Evolutionary conservation across 2,797 vertebrate species (phyloP).

Genomic region (Acanthis flammea): DNA sequence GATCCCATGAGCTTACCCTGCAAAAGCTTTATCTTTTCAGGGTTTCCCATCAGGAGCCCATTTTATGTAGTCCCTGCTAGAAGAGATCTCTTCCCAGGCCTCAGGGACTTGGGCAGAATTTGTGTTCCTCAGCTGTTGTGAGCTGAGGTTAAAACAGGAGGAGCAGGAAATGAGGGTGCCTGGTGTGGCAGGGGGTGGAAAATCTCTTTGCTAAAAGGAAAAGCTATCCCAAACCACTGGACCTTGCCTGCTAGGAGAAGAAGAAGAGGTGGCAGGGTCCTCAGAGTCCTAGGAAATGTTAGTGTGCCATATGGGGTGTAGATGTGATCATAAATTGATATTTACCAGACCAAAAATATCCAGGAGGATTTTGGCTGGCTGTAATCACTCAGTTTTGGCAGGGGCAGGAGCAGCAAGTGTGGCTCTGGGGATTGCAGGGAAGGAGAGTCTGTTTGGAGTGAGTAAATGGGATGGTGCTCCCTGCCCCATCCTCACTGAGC

Average conservation of each 20-base stretch:
- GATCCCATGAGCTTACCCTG: background rate
- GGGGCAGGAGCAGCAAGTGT: background rate
- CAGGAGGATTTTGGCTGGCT: background rate
- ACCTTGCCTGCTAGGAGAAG: background rate
- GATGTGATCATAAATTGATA: background rate
- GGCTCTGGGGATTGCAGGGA: background rate
- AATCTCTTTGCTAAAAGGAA: background rate
- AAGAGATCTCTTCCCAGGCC: background rate
- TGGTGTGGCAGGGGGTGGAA: background rate
- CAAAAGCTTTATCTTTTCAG: background rate
- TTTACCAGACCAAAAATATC: background rate
- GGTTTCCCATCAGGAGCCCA: background rate
- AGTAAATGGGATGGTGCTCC: fast-evolving
- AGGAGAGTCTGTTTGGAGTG: background rate
- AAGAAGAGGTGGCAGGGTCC: background rate
- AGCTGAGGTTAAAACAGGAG: background rate
- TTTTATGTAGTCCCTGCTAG: background rate
- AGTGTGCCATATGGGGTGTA: fast-evolving
- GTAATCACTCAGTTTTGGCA: background rate
- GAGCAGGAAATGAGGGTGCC: background rate
- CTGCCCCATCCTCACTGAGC: background rate
- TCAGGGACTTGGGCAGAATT: background rate
- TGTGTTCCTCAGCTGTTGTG: background rate
- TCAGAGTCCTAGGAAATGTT: background rate
- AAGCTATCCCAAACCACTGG: background rate